Base-by-base conservation (phyloP, 2,888 invertebrate genomes). In the Lydus trimaculatus region DNA sequence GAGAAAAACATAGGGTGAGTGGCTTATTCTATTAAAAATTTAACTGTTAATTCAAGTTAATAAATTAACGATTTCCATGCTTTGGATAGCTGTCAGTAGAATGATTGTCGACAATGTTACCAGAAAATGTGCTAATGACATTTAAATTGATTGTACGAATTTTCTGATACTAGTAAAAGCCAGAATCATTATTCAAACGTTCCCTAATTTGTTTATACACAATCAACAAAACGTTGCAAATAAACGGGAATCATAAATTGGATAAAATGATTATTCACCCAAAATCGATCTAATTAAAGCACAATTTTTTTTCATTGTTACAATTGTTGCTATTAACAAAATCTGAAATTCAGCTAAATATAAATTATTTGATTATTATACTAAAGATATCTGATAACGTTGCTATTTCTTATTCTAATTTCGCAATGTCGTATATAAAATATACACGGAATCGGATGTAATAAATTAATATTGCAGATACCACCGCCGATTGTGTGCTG, bases 1-100 rank as follows among this genome's bases (percentile, higher is more conserved):
- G 89, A 76, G 89, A 89, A 75, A 89, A 89, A 77, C 88, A 88
- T 79, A 86, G 88, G 85, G 89, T 89, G 81, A 82, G 79, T 75
- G 59, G 39, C 63, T 56, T 23, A 25, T 56, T 13, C 9, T 52
- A 20, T 20, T 39, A 15, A 39, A 39, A 39, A 17, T 17, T 43
- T 17, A 0, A 43, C 7, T 6, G 43, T 17, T 33, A 17, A 43
- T 43, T n/a, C n/a, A n/a, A 17, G 43, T 52, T 20, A 56, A 66
- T 66, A 69, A 69, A 69, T 69, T 69, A 65, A 56, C 63, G 25
- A 63, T 66, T 69, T 63, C 25, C n/a, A n/a, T 58, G 58, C 33
- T 48, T 60, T 36, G 56, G 39, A 63, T 59, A 36, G 61, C 36
- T 52, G 36, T 31, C 31, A 64, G 56, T 56, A 4, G 25, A 56